Conservation (phyloP, 2,888 invertebrate genomes). For the Limnephilus marmoratus region DNA sequence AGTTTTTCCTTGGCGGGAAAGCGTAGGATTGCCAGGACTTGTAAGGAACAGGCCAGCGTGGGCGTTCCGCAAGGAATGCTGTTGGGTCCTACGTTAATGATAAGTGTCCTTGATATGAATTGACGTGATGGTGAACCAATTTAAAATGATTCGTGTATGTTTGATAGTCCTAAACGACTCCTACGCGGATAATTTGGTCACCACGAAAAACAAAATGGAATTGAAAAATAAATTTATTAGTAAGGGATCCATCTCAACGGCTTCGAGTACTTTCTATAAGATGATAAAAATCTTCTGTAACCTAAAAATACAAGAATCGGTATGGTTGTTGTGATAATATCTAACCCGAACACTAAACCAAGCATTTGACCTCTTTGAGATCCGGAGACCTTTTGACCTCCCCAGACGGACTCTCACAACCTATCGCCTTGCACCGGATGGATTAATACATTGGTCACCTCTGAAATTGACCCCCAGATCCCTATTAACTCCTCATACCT, state of each 20-base stretch:
- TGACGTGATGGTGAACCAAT: background rate
- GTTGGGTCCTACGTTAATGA: background rate
- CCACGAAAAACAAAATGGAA: background rate
- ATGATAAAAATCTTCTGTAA: background rate
- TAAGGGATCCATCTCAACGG: background rate
- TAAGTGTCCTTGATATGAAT: background rate
- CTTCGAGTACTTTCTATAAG: background rate
- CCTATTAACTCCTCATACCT: too few species aligned
- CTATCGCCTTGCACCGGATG: too few species aligned
- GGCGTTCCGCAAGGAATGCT: background rate
- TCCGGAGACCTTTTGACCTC: too few species aligned
- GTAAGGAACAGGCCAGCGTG: background rate
- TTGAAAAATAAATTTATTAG: background rate
- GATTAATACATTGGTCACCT: too few species aligned
- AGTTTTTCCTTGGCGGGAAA: background rate
- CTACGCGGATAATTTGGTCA: background rate
- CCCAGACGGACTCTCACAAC: too few species aligned
- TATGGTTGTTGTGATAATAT: too few species aligned
- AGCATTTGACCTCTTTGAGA: too few species aligned
- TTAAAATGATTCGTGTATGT: background rate
- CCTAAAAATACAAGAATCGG: background rate
- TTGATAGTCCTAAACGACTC: background rate
- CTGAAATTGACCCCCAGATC: too few species aligned
- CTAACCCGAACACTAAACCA: too few species aligned
- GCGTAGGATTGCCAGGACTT: background rate